Evolutionary conservation across 2,797 vertebrate species (phyloP), one percentile per base, ranked within the genome.

Genomic region (Gymnopithys bicolor): DNA sequence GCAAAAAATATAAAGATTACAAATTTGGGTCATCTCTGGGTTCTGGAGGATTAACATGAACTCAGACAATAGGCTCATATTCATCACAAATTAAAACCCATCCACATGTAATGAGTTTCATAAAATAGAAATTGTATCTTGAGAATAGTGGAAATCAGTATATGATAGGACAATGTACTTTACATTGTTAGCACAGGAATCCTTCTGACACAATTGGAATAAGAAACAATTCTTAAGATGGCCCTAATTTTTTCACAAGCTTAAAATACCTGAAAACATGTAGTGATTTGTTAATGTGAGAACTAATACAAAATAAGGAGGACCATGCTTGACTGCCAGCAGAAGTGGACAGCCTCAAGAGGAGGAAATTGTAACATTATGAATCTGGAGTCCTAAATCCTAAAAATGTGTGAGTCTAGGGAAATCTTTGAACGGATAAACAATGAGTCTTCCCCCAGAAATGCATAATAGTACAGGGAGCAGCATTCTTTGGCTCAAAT

Each of bases 401-500:
- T 84, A 88, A 84, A 89, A 91, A 84, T 25, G 39, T 81, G 58
- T 12, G 7, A 30, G 51, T 67, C 60, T 74, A 51, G 77, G 81
- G 87, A 92, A 93, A 92, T 68, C 68, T 91, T 66, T 3, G 13
- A 91, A 91, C 23, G 66, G 24, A 80, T 53, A 85, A 91, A 88
- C 83, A 90, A 64, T 80, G 68, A 94, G 41, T 77, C 49, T 83
- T 67, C 19, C 79, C 78, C 52, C 2, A 39, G 67, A 87, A 93
- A 77, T 5, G 10, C 64, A 68, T 37, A 60, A 87, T 74, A 95
- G 55, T 63, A 77, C 25, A 91, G 9, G 35, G 41, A 95, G 87
- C 52, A 89, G 51, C 76, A 89, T 77, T 94, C 66, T 35, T 87
- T 85, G 68, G 41, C 89, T 94, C 64, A 93, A 78, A 58, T 60